Evolutionary conservation across 2,113 vertebrate genomes (phyloP).

Genomic region (Sinosuthora webbiana): DNA sequence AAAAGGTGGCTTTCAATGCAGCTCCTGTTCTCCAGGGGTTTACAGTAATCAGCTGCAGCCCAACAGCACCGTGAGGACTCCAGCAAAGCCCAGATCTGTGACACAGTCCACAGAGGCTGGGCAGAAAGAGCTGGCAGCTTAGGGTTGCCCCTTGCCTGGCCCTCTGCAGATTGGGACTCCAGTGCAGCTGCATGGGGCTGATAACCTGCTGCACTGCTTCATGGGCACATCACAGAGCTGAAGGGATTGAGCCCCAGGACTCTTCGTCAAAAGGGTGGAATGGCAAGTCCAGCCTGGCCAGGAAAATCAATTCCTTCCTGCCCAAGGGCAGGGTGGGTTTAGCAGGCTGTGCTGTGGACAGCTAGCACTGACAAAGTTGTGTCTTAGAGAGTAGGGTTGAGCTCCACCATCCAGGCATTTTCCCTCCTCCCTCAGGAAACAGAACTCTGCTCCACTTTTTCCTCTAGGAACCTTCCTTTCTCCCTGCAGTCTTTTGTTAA

Average conservation of each 20-base stretch:
- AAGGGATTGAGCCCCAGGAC: neutral
- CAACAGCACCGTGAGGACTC: rapidly evolving
- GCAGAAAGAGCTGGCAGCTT: neutral
- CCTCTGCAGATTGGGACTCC: neutral
- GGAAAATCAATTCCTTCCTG: neutral
- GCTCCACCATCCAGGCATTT: neutral
- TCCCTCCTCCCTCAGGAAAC: neutral
- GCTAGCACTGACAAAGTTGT: neutral
- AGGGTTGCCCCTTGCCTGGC: neutral
- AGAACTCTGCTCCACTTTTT: slow-evolving; percentile 8
- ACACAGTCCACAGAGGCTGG: neutral
- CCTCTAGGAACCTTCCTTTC: neutral
- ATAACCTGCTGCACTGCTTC: neutral
- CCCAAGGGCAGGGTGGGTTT: neutral
- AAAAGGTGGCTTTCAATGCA: neutral
- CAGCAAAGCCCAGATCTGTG: neutral
- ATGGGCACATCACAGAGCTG: neutral
- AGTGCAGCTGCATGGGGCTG: neutral
- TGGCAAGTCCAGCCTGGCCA: neutral
- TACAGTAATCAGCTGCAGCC: neutral
- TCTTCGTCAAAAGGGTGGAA: neutral
- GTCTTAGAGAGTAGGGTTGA: neutral
- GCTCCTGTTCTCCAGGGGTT: neutral
- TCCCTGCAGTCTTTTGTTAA: neutral
- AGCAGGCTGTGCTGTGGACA: neutral